Evolutionary conservation across 2,797 vertebrate species (phyloP), one percentile per base, ranked within the genome.

Genomic region (Alca torda): DNA sequence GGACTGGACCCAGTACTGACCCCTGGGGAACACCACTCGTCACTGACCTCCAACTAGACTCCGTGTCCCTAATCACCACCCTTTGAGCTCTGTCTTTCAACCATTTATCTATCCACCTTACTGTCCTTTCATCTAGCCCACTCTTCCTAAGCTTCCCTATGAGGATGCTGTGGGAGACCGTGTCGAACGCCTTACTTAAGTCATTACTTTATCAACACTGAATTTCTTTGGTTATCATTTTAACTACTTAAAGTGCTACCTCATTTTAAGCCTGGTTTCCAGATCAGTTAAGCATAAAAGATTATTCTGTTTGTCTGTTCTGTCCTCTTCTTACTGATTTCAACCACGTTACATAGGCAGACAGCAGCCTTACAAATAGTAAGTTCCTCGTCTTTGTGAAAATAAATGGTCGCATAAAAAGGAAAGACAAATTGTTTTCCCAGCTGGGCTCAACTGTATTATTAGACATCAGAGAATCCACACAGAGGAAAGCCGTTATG

Each of bases 391-490:
- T 83, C n/a, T 80, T 69, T 53, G 13, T 85, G 75, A 68, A 85
- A 92, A 77, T 64, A 74, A 94, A 56, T 79, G n/a, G 20, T 68
- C 8, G 0, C 16, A 20, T 80, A 46, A 67, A 46, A 59, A 87
- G 39, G 33, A 73, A 89, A 77, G 64, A 31, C 25, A 83, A 51
- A 65, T 57, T 48, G 6, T 87, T 90, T 92, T 83, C 78, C 86
- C 48, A 82, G 35, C 70, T 82, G 51, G 30, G 23, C 50, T 82
- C 39, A 56, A 23, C 77, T 79, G 31, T 76, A 39, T 92, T 78
- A 77, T 87, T 60, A 26, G 6, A 80, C 78, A 85, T 84, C 81
- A 94, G 84, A 90, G 60, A 82, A 82, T 93, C 81, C 75, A 89
- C 72, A 1, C 25, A 70, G 88, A 83, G 31, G 30, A 82, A 90